phyloP scores from a whole-genome alignment of 2,113 vertebrate genomes.

The Grallaria varia region DNA sequence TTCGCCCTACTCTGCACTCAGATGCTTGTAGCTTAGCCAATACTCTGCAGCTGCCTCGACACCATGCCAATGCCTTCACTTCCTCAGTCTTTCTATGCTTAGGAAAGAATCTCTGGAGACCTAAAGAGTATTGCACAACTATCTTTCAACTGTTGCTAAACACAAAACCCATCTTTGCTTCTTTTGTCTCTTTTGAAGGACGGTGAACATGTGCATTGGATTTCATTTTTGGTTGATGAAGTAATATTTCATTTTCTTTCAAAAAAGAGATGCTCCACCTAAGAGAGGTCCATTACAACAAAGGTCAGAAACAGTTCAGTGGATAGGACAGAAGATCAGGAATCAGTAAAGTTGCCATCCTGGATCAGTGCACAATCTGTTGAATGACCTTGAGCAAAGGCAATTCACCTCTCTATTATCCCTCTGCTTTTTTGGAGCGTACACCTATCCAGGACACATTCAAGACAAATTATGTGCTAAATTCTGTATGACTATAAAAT shows the following conservation, averaged over 20 bases:
- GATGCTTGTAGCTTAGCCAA: slow-evolving; percentile 37
- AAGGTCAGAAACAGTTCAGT: slow-evolving; percentile 1
- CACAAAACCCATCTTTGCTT: not conserved
- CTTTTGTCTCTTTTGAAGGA: slow-evolving; percentile 25
- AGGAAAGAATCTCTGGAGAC: slow-evolving; percentile 39
- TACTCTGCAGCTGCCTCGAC: slow-evolving; percentile 19
- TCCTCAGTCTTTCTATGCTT: slow-evolving; percentile 21
- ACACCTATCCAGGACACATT: not conserved
- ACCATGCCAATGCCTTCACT: slow-evolving; percentile 28
- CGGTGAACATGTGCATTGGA: not conserved
- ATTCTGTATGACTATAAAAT: not conserved
- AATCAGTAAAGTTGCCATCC: not conserved
- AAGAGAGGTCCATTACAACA: not conserved
- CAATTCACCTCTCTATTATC: not conserved
- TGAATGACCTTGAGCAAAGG: not conserved
- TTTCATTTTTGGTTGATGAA: not conserved
- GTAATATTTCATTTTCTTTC: not conserved
- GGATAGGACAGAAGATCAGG: not conserved
- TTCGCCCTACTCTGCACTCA: slow-evolving; percentile 3
- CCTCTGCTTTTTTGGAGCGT: not conserved
- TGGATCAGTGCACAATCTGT: slow-evolving; percentile 4
- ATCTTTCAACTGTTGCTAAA: slow-evolving; percentile 30
- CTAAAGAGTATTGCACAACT: not conserved
- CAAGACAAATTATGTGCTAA: not conserved
- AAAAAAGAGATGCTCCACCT: not conserved